Percentiles rank a stretch among this genome's conserved stretches.
Evolutionary conservation across 37 sponge, comb jelly and placozoan genomes (phyloP).

Genomic region (Spongilla lacustris): DNA sequence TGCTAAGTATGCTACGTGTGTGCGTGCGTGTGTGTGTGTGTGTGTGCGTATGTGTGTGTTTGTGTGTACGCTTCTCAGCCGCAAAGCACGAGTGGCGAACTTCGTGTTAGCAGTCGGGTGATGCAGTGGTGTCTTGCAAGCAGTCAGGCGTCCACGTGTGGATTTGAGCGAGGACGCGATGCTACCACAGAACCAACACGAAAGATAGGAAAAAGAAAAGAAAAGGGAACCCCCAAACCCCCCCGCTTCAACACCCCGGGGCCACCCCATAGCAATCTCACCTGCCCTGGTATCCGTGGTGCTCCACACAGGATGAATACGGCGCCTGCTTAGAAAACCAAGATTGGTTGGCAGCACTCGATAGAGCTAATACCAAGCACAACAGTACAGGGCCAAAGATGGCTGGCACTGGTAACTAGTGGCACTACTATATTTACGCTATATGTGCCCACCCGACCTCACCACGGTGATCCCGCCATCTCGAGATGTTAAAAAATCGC

Average conservation of each 20-base stretch:
- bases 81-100: too few relatives aligned
- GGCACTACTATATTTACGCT: not conserved
- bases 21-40: slow-evolving; percentile 27
- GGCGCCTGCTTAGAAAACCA: not conserved
- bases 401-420: not conserved
- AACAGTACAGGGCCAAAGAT: not conserved
- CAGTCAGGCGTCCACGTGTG: not conserved
- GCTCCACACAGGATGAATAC: not conserved
- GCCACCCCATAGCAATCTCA: not conserved
- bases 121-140: not conserved
- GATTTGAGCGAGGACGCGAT: not conserved
- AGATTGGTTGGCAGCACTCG: not conserved
- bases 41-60: slow-evolving; percentile 20
- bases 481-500: slow-evolving; percentile 12
- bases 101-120: too few relatives aligned
- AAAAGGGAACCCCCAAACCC: not conserved
- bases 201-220: not conserved
- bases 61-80: slow-evolving; percentile 2
- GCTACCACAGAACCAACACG: not conserved
- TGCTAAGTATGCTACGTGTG: not conserved
- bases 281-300: not conserved
- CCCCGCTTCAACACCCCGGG: not conserved
- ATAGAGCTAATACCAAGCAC: not conserved
- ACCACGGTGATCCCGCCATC: not conserved
- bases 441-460: not conserved